These are phyloP conservation scores for Chascanopsetta lugubris DNA, from an alignment of 2,113 vertebrate genomes.

Conservation along the genomic window DNA sequence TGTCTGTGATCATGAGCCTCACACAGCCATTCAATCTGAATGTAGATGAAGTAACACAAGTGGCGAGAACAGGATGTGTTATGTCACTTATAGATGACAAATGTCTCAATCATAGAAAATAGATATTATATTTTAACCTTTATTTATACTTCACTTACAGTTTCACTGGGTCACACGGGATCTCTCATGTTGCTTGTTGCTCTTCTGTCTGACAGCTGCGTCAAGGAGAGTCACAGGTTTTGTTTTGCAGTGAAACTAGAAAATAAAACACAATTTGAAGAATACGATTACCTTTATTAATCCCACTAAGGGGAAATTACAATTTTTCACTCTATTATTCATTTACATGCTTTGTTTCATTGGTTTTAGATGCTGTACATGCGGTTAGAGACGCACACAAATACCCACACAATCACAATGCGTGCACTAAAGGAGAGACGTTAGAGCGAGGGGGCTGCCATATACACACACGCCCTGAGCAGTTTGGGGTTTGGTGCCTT, in stretches of 20 bases:
- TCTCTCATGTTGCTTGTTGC: not conserved
- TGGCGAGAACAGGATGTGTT: not conserved
- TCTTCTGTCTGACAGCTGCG: not conserved
- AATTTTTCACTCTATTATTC: too few relatives aligned
- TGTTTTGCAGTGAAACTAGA: not conserved
- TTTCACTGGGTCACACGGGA: not conserved
- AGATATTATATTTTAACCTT: not conserved
- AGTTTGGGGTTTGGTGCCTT: too few relatives aligned
- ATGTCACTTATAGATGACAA: too few relatives aligned
- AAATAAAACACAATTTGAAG: not conserved
- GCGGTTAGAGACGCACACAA: too few relatives aligned
- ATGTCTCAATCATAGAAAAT: constrained; percentile 11
- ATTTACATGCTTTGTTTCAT: too few relatives aligned
- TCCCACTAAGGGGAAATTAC: not conserved
- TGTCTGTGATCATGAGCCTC: constrained; percentile 7
- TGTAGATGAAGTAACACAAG: constrained; percentile 10
- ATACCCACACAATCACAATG: too few relatives aligned
- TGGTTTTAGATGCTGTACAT: too few relatives aligned
- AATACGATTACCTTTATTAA: too few relatives aligned
- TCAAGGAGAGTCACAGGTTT: not conserved
- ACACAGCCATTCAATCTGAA: constrained; percentile 10
- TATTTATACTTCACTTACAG: not conserved
- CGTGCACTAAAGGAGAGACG: too few relatives aligned
- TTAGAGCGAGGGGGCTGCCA: too few relatives aligned
- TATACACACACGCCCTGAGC: too few relatives aligned